These are phyloP conservation scores for Acipenser transmontanus DNA, from an alignment of 2,797 vertebrate genomes.

Conservation along the genomic window DNA sequence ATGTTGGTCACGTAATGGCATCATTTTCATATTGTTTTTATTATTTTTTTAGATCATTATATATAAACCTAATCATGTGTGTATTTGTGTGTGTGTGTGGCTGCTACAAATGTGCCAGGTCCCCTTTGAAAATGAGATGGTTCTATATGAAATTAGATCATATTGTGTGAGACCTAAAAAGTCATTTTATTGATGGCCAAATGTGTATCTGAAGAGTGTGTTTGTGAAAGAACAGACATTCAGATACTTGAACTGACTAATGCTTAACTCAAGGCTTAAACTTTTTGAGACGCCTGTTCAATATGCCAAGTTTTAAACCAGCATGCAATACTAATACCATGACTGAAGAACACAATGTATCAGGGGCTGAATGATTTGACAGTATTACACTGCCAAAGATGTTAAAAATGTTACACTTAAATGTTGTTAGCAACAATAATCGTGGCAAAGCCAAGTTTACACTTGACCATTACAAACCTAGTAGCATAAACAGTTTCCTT, in stretches of 20 bases:
- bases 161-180: too few relatives aligned
- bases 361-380: not conserved
- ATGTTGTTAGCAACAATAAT: conserved; percentile 1
- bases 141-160: too few relatives aligned
- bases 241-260: not conserved
- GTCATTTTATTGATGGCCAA: too few relatives aligned
- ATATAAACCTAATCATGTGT: too few relatives aligned
- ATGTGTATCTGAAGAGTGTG: not conserved
- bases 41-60: too few relatives aligned
- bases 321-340: not conserved
- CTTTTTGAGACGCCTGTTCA: not conserved
- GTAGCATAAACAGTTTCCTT: too few relatives aligned
- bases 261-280: not conserved
- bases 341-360: not conserved
- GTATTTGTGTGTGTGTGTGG: too few relatives aligned
- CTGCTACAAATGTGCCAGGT: too few relatives aligned
- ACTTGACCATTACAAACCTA: not conserved
- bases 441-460: not conserved
- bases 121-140: too few relatives aligned
- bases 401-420: not conserved
- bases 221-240: not conserved
- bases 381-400: not conserved
- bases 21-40: too few relatives aligned
- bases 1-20: too few relatives aligned
- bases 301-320: not conserved